These are phyloP conservation scores for Chironomus striatipennis DNA, from an alignment of 1,140 invertebrate species.

Conservation along the genomic window DNA sequence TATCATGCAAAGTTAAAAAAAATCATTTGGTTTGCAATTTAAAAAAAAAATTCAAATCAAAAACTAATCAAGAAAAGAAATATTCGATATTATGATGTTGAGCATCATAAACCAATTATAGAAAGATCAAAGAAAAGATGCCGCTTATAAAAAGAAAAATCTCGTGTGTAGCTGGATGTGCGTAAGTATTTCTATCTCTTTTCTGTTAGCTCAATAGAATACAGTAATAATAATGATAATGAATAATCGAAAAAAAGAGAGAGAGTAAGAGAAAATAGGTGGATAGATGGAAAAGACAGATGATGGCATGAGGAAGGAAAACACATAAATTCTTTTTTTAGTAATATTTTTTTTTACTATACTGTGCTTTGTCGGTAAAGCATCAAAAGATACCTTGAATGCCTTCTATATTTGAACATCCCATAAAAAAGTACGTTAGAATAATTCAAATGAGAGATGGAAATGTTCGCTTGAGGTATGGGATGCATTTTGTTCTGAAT, in stretches of 20 bases:
- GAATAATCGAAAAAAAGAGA: not conserved
- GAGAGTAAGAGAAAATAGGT: not conserved
- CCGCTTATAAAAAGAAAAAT: not conserved
- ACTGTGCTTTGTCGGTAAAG: not conserved
- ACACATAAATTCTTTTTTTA: constrained; percentile 15
- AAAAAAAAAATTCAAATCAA: no score
- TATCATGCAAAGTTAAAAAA: no score
- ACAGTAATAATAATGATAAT: not conserved
- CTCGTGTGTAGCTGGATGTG: not conserved
- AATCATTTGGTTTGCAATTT: no score
- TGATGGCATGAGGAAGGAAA: not conserved
- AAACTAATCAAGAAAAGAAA: no score
- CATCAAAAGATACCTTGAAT: constrained; percentile 3
- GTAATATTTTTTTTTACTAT: not conserved
- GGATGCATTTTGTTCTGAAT: no score
- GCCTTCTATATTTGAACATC: not conserved
- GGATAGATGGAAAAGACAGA: not conserved
- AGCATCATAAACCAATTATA: not conserved
- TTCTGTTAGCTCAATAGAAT: not conserved
- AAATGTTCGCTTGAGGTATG: not conserved
- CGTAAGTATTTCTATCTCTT: not conserved
- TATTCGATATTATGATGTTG: no score
- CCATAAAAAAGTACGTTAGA: not conserved
- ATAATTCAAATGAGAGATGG: not conserved
- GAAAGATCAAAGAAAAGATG: not conserved